Conservation (phyloP, 2,888 invertebrate genomes). For the Oxycera nigricornis region DNA sequence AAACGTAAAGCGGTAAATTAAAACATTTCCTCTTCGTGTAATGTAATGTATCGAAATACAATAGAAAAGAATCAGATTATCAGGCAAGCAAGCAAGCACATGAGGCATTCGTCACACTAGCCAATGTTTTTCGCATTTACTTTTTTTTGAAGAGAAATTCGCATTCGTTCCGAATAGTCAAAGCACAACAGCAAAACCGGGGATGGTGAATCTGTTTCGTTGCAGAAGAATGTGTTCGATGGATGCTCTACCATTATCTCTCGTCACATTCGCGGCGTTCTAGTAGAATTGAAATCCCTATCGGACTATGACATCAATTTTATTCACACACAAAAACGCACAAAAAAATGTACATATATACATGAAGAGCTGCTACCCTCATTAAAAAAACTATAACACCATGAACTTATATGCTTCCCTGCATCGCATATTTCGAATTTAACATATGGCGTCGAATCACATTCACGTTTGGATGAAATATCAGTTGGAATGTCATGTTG, state of each 20-base stretch:
- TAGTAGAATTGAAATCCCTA: neutral
- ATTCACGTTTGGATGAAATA: constrained; percentile 1
- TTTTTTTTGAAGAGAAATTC: no score
- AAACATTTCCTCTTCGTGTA: constrained; percentile 13
- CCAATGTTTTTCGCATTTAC: neutral
- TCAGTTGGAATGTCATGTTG: constrained; percentile 19
- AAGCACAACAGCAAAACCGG: neutral
- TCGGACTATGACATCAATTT: neutral
- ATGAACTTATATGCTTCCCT: constrained; percentile 4
- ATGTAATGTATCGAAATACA: constrained; percentile 2
- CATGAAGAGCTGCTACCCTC: neutral
- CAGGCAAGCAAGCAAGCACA: neutral
- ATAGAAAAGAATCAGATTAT: constrained; percentile 27
- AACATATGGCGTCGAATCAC: constrained; percentile 26
- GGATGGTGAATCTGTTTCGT: neutral
- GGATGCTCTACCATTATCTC: neutral
- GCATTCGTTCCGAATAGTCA: no score
- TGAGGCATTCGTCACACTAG: neutral
- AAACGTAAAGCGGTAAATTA: neutral
- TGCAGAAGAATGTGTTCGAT: constrained; percentile 4
- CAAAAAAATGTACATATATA: no score
- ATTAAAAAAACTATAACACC: neutral
- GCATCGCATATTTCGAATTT: neutral
- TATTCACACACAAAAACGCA: neutral
- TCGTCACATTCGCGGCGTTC: neutral